Evolutionary conservation across 2,888 invertebrate species (phyloP), one percentile per base, ranked within the genome.

Genomic region (Cryptus viduatorius): DNA sequence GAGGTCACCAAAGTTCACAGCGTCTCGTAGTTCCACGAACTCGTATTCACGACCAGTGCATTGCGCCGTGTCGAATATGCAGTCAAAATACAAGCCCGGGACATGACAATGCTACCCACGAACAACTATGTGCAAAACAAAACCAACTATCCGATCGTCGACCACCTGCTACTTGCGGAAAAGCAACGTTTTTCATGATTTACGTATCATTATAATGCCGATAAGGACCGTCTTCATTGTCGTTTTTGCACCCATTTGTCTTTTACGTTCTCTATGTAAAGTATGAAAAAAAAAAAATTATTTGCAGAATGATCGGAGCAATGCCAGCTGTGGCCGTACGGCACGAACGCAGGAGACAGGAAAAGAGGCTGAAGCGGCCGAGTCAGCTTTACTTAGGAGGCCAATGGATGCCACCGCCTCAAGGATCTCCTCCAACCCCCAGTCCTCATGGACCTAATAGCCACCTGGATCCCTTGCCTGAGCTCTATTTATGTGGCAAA

Each of bases 251-350:
- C 12, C 37, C 61, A 61, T n/a, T 24, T 56, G 5, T 61, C 5
- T 5, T n/a, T 31, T 31, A 1, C 29, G 24, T 3, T 29, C 14
- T 56, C 10, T 59, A 14, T 61, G 61, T n/a, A 1, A 7, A 29
- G 61, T 7, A 29, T 3, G 14, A 3, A 31, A 31, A 4, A 48
- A 8, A 12, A 64, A 75, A 69, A 42, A 48, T 56, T 48, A 14
- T 71, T 78, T 85, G 94, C 89, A 96, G 95, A 94, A 97, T 97
- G 97, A 97, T 97, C 93, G 97, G 97, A 89, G 97, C 97, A 86
- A 97, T 97, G 97, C 97, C 97, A 93, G 97, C 97, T 88, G 97
- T 97, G 94, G 97, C 97, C 80, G 97, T 97, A 71, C 96, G 97
- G 94, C 97, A 97, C 94, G 97, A 97, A 94, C 94, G 97, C 89